These are phyloP conservation scores for Rissa tridactyla DNA, from an alignment of 2,113 vertebrate species.

Conservation along the genomic window DNA sequence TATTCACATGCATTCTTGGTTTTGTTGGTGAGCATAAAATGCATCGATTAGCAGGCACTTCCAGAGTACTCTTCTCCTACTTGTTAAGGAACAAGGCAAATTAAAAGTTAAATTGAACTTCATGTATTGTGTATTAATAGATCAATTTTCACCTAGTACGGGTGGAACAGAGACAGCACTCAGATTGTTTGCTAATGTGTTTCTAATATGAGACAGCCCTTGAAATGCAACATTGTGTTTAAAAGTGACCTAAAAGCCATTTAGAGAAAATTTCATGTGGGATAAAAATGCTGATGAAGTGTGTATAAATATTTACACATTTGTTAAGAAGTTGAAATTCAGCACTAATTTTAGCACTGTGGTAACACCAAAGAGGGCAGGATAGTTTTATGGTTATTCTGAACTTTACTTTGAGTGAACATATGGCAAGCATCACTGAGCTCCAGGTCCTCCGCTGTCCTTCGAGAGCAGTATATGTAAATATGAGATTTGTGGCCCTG, in stretches of 20 bases:
- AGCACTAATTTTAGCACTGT: background rate
- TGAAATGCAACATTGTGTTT: conserved; percentile 77
- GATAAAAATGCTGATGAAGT: conserved; percentile 76
- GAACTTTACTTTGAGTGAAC: background rate
- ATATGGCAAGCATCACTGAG: background rate
- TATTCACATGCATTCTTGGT: background rate
- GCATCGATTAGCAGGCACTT: conserved; percentile 13
- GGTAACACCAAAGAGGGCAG: background rate
- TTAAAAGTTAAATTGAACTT: conserved; percentile 60
- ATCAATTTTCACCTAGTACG: conserved; percentile 71
- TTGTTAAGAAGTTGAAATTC: background rate
- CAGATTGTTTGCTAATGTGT: conserved; percentile 79
- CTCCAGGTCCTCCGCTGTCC: background rate
- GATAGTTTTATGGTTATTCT: background rate
- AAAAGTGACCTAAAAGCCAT: conserved; percentile 77
- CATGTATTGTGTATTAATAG: conserved; percentile 48
- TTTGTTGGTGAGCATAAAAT: background rate
- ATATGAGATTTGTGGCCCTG: background rate
- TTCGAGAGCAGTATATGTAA: background rate
- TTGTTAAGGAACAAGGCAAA: conserved; percentile 39
- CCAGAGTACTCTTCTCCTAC: conserved; percentile 31
- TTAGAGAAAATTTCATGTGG: conserved; percentile 77
- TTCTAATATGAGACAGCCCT: conserved; percentile 73
- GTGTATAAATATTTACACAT: conserved; percentile 47
- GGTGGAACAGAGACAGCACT: conserved; percentile 78